Evolutionary conservation across 2,113 vertebrate genomes (phyloP), one percentile per base, ranked within the genome.

Genomic region (Neodon shergylaensis): DNA sequence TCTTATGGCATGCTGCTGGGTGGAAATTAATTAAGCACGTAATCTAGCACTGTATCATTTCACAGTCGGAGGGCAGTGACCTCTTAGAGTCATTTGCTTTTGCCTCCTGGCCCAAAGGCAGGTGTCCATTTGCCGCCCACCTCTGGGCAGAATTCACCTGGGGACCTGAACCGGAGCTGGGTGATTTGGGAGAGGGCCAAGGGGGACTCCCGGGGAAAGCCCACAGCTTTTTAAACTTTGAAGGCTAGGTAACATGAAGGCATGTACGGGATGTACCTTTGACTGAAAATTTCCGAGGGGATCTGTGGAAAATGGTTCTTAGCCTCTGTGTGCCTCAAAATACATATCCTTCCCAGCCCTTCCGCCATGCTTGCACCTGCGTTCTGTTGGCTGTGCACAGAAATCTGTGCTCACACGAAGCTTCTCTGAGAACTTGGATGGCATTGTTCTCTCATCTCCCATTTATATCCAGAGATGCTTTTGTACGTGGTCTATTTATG

Each of bases 21-120:
- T 89, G 22, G 61, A 96, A 96, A 92, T 96, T 94, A 93, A 94
- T 96, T 90, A 92, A 77, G 65, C 61, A 92, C 72, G 12, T 78
- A 78, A 96, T 96, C 96, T 95, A 89, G 65, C 44, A 91, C 66
- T 86, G 94, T 78, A 68, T 49, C 66, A 66, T 94, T 93, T 97
- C 92, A 93, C 61, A 95, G 83, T 91, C 44, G 44, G 88, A 96
- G 61, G 77, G 88, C 54, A 72, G 0, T 94, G 95, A 79, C 92
- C 90, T 96, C 88, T 65, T 65, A 86, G 96, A 94, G 91, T 33
- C 54, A 72, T 83, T 92, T 93, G 66, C 47, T 63, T 70, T 63
- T 11, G 36, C n/a, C 73, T 91, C 22, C 95, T 65, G 82, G 61
- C n/a, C 31, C n/a, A 86, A 83, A 86, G 33, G 11, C 1, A 42